These are phyloP conservation scores for Picus viridis DNA, from an alignment of 2,797 vertebrate genomes.

Conservation along the genomic window DNA sequence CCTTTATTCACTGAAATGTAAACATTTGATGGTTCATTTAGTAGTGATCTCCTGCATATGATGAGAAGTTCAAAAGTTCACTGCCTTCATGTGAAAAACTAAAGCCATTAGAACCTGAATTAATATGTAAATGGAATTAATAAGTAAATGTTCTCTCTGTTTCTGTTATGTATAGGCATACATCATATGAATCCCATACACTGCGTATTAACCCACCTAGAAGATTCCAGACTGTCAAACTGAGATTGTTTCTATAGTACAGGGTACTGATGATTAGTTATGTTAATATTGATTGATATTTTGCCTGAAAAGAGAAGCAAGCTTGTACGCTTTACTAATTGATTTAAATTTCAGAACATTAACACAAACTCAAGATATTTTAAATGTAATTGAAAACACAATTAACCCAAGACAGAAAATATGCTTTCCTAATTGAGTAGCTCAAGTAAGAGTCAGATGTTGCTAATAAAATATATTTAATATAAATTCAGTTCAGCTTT, in stretches of 20 bases:
- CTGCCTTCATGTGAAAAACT: not conserved
- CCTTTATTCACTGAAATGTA: not conserved
- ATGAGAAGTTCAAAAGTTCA: not conserved
- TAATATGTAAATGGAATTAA: not conserved
- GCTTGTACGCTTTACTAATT: conserved; percentile 3
- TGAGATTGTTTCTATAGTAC: not conserved
- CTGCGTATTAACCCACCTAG: not conserved
- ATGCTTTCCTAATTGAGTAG: conserved; percentile 49
- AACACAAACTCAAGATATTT: conserved; percentile 31
- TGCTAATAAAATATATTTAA: conserved; percentile 58
- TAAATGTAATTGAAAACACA: conserved; percentile 42
- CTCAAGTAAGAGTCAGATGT: conserved; percentile 24
- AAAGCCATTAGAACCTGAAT: not conserved
- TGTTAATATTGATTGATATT: not conserved
- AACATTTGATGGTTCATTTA: not conserved
- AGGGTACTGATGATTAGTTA: not conserved
- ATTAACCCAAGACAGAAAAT: conserved; percentile 2
- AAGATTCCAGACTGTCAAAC: not conserved
- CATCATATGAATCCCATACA: not conserved
- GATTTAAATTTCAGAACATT: conserved; percentile 58
- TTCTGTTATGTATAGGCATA: not conserved
- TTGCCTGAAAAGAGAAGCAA: conserved; percentile 26
- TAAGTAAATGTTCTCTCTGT: not conserved
- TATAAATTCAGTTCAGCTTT: conserved; percentile 54
- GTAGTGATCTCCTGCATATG: not conserved